Percentiles rank a stretch among this genome's conserved stretches.
phyloP scores from a whole-genome alignment of 2,888 invertebrate species.

The Hofmannophila pseudospretella region DNA sequence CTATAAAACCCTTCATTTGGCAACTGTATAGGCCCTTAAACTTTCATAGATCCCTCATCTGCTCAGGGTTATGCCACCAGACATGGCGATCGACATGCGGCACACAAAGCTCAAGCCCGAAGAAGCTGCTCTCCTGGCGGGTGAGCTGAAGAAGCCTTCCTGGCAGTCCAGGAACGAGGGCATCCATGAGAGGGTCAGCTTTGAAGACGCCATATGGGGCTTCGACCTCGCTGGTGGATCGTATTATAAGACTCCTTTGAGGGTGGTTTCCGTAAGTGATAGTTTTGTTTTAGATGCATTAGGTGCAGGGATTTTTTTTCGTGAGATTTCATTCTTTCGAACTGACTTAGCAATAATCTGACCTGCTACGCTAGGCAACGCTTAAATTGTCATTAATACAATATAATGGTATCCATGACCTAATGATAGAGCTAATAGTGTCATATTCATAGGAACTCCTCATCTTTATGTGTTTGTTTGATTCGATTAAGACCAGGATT shows the following conservation, averaged over 20 bases:
- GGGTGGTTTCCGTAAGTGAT: constrained; percentile 49
- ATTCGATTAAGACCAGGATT: too few relatives aligned
- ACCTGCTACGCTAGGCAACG: too few relatives aligned
- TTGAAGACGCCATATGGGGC: constrained; percentile 63
- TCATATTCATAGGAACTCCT: too few relatives aligned
- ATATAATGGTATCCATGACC: too few relatives aligned
- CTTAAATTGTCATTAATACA: too few relatives aligned
- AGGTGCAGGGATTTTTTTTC: not conserved
- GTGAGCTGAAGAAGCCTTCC: constrained; percentile 49
- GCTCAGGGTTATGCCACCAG: constrained; percentile 12
- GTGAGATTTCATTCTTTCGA: too few relatives aligned
- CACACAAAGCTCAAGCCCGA: constrained; percentile 46
- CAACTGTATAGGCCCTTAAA: too few relatives aligned
- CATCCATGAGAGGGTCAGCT: constrained; percentile 63
- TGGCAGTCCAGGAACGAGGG: constrained; percentile 65
- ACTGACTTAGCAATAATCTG: too few relatives aligned
- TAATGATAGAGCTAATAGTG: too few relatives aligned
- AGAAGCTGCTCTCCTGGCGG: constrained; percentile 51
- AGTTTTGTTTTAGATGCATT: not conserved
- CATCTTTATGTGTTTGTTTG: too few relatives aligned
- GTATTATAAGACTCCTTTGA: constrained; percentile 53
- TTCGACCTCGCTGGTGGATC: constrained; percentile 63
- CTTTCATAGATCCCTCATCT: too few relatives aligned
- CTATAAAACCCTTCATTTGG: too few relatives aligned
- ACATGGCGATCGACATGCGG: constrained; percentile 45